Conservation (phyloP, 1,140 invertebrate species). For the Gerris buenoi region DNA sequence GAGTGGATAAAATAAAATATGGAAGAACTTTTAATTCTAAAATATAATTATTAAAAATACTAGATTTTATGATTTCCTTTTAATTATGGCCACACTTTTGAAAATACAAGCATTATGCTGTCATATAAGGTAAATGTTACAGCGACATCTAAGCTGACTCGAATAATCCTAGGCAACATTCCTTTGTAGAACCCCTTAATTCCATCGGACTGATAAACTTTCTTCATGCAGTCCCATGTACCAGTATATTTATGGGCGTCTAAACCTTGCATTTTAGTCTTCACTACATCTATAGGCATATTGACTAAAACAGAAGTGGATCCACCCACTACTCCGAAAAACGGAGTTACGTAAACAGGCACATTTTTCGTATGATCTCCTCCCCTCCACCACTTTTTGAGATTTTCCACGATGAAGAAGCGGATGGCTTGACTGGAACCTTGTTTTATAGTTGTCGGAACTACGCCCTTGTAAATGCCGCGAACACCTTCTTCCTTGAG, state of each 20-base stretch:
- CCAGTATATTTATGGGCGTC: conserved; percentile 93
- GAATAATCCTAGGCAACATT: conserved; percentile 80
- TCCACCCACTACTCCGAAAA: conserved; percentile 82
- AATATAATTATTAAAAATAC: no score
- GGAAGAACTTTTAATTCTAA: no score
- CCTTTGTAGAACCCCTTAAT: conserved; percentile 94
- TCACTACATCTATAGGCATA: conserved; percentile 93
- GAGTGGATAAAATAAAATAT: no score
- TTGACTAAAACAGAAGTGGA: conserved; percentile 94
- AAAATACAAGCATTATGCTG: conserved; percentile 84
- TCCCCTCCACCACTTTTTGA: conserved; percentile 82
- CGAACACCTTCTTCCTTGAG: conserved; percentile 73
- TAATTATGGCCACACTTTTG: conserved; percentile 29
- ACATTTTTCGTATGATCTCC: conserved; percentile 66
- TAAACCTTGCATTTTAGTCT: conserved; percentile 96
- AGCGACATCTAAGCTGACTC: conserved; percentile 94
- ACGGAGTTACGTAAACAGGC: conserved; percentile 56
- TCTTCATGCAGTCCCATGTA: conserved; percentile 76
- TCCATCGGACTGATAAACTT: conserved; percentile 87
- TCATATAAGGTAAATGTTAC: conserved; percentile 98
- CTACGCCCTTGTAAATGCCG: conserved; percentile 87
- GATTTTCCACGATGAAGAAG: conserved; percentile 92
- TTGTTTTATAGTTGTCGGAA: conserved; percentile 93
- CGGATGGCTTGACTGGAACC: conserved; percentile 96
- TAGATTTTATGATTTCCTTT: no score